These are phyloP conservation scores for Bruchidius siliquastri DNA, from an alignment of 2,888 invertebrate genomes.

Conservation along the genomic window DNA sequence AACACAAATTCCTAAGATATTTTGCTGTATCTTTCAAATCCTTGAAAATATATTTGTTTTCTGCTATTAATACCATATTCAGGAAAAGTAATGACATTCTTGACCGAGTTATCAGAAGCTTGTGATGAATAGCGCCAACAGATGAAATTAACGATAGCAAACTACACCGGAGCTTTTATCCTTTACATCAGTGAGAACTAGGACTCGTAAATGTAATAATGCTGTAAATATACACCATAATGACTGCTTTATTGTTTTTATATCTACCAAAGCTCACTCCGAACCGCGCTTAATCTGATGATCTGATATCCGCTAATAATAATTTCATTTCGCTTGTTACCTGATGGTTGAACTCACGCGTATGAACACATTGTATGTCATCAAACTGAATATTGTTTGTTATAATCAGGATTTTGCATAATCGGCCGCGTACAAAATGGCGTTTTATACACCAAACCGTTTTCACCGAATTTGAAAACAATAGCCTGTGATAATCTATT, in stretches of 20 bases:
- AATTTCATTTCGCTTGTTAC: neutral
- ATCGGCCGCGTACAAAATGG: conserved; percentile 13
- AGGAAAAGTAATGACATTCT: too few relatives aligned
- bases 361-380: neutral
- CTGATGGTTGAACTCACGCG: neutral
- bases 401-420: conserved; percentile 21
- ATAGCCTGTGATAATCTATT: neutral
- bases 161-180: neutral
- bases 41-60: too few relatives aligned
- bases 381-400: conserved; percentile 11
- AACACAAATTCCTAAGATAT: too few relatives aligned
- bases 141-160: neutral
- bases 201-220: neutral
- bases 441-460: conserved; percentile 14
- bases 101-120: too few relatives aligned
- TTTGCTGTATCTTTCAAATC: too few relatives aligned
- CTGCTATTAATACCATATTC: too few relatives aligned
- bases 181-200: neutral
- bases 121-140: too few relatives aligned
- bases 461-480: conserved; percentile 3
- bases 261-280: neutral
- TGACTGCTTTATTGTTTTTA: neutral
- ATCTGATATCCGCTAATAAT: neutral
- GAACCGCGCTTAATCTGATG: neutral
- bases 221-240: neutral